phyloP scores from a whole-genome alignment of 1,140 invertebrate species.

The Neuroterus valhalla region DNA sequence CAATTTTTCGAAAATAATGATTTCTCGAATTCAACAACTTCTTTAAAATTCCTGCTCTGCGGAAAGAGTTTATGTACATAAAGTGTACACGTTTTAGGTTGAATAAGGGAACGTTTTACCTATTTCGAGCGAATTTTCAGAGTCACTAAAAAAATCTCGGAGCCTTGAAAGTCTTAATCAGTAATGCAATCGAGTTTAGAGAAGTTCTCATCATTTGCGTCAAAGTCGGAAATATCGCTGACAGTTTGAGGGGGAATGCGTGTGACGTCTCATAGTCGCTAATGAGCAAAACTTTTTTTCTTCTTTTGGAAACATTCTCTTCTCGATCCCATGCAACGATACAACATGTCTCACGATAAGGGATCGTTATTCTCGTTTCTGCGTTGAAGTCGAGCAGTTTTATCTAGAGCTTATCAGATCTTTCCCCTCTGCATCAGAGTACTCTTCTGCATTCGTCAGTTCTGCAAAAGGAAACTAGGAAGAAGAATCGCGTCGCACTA shows the following conservation, averaged over 20 bases:
- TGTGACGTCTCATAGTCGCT: neutral
- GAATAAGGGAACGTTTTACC: too few relatives aligned
- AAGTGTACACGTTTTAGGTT: too few relatives aligned
- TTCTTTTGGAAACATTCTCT: neutral
- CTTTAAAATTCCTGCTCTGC: too few relatives aligned
- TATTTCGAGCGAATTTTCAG: too few relatives aligned
- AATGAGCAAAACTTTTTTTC: neutral
- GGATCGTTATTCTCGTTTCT: slow-evolving; percentile 1
- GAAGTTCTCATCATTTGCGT: neutral
- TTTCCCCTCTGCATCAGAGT: neutral
- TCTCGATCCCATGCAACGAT: neutral
- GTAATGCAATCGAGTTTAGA: too few relatives aligned
- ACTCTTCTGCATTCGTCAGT: neutral
- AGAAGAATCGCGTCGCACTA: neutral
- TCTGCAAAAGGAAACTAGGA: neutral
- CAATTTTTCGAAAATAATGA: too few relatives aligned
- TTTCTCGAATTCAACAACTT: too few relatives aligned
- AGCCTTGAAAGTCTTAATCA: too few relatives aligned
- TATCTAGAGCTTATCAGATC: slow-evolving; percentile 10
- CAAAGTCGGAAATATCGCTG: neutral
- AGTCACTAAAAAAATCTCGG: too few relatives aligned
- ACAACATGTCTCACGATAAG: neutral
- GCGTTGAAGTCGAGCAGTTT: neutral
- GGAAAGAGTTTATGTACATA: neutral
- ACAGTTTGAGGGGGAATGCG: neutral